Conservation (phyloP, 2,888 invertebrate species). For the Trypoxylon attenuatum region DNA sequence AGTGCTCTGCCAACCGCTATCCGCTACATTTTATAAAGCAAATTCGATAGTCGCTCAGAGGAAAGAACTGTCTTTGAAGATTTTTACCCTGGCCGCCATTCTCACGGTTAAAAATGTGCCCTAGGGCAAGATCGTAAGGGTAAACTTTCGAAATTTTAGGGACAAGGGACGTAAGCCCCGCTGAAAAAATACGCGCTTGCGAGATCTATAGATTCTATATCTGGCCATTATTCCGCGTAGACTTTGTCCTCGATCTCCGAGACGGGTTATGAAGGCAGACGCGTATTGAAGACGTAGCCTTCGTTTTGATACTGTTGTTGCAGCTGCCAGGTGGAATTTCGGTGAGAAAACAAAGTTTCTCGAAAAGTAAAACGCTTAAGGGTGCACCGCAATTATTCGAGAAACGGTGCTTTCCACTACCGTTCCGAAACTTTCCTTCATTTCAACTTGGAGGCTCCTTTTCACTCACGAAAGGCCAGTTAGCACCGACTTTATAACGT, state of each 20-base stretch:
- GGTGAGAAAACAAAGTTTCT: constrained; percentile 58
- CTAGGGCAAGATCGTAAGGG: constrained; percentile 9
- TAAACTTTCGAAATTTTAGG: constrained; percentile 45
- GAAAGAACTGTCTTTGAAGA: not conserved
- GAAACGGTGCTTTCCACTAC: constrained; percentile 12
- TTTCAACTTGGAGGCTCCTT: constrained; percentile 36
- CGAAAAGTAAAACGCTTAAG: constrained; percentile 54
- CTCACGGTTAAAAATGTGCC: not conserved
- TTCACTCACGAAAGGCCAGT: constrained; percentile 6
- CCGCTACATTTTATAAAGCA: not conserved
- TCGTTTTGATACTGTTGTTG: constrained; percentile 52
- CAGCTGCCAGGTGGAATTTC: constrained; percentile 56
- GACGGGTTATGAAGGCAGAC: constrained; percentile 54
- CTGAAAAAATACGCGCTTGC: constrained; percentile 15
- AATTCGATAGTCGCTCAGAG: not conserved
- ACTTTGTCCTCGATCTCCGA: constrained; percentile 48
- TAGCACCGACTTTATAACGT: no score
- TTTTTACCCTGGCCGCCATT: not conserved
- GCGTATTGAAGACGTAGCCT: constrained; percentile 50
- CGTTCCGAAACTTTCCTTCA: constrained; percentile 43
- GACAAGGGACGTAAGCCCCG: constrained; percentile 22
- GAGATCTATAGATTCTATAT: constrained; percentile 34
- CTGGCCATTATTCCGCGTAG: constrained; percentile 37
- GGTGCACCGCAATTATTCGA: constrained; percentile 44
- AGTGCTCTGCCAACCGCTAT: not conserved